These are phyloP conservation scores for Apocheima hispidaria DNA, from an alignment of 2,888 invertebrate species.

Conservation along the genomic window DNA sequence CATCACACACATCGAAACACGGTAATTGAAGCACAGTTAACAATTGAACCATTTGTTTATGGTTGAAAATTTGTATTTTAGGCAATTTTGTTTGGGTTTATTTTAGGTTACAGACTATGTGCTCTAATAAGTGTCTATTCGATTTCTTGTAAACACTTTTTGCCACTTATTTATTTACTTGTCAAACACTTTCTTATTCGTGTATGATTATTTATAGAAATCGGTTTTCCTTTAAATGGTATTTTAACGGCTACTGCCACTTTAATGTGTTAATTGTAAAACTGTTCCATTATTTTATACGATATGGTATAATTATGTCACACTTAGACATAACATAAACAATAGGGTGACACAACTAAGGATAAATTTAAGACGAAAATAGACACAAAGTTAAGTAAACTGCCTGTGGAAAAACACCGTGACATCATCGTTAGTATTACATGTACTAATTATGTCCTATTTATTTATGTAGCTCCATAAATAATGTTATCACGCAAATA, in stretches of 20 bases:
- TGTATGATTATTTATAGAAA: not conserved
- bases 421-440: not conserved
- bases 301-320: not conserved
- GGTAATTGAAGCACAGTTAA: not conserved
- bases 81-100: not conserved
- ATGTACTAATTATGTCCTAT: not conserved
- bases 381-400: not conserved
- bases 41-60: not conserved
- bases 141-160: not conserved
- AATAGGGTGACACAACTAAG: not conserved
- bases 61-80: too few species aligned
- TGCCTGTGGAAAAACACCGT: not conserved
- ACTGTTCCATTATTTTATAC: not conserved
- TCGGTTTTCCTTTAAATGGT: not conserved
- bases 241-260: not conserved
- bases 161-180: not conserved
- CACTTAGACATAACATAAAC: not conserved
- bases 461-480: not conserved
- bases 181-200: not conserved
- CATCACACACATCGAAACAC: not conserved
- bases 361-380: not conserved
- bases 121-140: not conserved
- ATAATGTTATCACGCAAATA: too few species aligned
- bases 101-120: not conserved
- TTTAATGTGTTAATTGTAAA: not conserved